These are phyloP conservation scores for Falco berigora DNA, from an alignment of 2,797 vertebrate genomes.

Conservation along the genomic window DNA sequence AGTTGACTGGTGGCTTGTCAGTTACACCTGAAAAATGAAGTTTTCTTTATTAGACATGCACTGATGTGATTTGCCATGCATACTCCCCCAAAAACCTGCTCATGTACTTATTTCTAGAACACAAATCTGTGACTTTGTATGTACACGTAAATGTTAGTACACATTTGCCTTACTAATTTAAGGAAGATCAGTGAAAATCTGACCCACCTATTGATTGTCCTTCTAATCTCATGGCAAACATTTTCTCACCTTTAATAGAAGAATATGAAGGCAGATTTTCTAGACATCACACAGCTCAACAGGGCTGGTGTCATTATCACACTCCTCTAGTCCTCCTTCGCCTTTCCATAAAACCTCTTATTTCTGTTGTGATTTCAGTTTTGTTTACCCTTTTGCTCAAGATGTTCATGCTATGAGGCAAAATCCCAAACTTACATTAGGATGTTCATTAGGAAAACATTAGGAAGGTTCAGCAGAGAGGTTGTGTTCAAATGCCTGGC, in stretches of 20 bases:
- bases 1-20: neutral
- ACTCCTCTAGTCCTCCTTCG: neutral
- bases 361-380: neutral
- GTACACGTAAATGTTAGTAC: neutral
- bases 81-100: neutral
- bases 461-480: neutral
- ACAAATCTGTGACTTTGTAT: neutral
- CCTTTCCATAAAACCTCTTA: neutral
- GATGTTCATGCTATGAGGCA: neutral
- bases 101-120: neutral
- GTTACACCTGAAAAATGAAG: neutral
- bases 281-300: neutral
- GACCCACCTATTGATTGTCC: neutral
- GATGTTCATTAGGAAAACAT: neutral
- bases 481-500: neutral
- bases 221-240: neutral
- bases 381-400: neutral
- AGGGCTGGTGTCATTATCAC: accelerated
- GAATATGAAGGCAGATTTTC: neutral
- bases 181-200: neutral
- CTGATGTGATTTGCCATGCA: neutral
- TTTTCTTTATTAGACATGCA: neutral
- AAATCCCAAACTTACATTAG: neutral
- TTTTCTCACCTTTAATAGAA: neutral
- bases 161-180: neutral